Base-by-base conservation (phyloP, 2,888 invertebrate species). In the Apomyelois bistriatella region DNA sequence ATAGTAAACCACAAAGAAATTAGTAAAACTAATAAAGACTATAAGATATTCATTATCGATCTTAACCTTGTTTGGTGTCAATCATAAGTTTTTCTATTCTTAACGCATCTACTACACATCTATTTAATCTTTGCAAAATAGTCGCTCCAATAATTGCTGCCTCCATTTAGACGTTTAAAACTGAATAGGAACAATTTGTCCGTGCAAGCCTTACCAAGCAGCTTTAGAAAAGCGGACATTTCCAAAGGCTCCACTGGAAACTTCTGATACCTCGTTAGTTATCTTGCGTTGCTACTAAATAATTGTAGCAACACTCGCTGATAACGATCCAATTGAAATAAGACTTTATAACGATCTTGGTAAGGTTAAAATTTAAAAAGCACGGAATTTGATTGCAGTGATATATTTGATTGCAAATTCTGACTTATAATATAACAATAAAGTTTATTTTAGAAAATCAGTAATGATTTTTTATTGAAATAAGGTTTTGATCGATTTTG, bases 151-250 rank as follows among this genome's bases (percentile, higher is more conserved):
- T 80, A 79, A 82, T 80, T 79, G 79, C 78, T 67, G 66, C 64
- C 65, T 69, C 76, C 76, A 75, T 78, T 79, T 76, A 75, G 68
- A 70, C 70, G 69, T 76, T 74, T 75, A 70, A 72, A 75, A 73
- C 76, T 76, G 77, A 85, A 85, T 85, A 68, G 82, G 72, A 82
- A 85, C 85, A 85, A 86, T 86, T 86, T 85, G 86, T 86, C 86
- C 85, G 84, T 75, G 67, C 70, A 70, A 68, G 79, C 78, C 81
- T 85, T 81, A 74, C 68, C 70, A 76, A 76, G 67, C 64, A 68
- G 66, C 76, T 72, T 74, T 72, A 71, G 68, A 70, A 72, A 70
- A 71, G 70, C 68, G 64, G 87, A 88, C 88, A 77, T 80, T 81
- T 87, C 80, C 83, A 85, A 87, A 74, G 85, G 77, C 67, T 77